Evolutionary conservation across 1,140 invertebrate genomes (phyloP), one percentile per base, ranked within the genome.

Genomic region (Anthonomus grandis): DNA sequence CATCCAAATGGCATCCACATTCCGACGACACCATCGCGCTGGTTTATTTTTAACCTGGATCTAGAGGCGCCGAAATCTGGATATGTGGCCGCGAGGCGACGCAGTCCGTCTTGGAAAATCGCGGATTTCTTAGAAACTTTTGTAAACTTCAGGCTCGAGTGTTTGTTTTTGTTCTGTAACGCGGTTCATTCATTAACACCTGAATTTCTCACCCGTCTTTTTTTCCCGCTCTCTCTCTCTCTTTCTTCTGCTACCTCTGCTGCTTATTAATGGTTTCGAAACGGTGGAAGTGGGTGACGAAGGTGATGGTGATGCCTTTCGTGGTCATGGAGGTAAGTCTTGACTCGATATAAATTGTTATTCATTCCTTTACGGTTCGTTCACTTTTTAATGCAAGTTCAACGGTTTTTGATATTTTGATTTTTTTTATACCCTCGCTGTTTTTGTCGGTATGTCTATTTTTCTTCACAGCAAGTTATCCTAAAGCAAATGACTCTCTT

Each of bases 41-140:
- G 37, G 17, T 13, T 21, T 54, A 54, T 54, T 54, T 54, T 54
- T 54, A 54, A 54, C 22, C 45, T 19, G 36, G n/a, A n/a, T n/a
- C n/a, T 9, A 9, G 37, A 45, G 51, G 51, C 51, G 51, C 51
- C 51, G 49, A 39, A 52, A 27, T 37, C 25, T 52, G 37, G 49
- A 42, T 25, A 10, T 21, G 23, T 41, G 38, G 21, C 25, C 17
- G 37, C 22, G 34, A 47, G 18, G 2, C 41, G 23, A 10, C 13
- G 24, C 31, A 23, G 21, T 42, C 24, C 23, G 21, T 12, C 38
- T 15, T 22, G 39, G 41, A 54, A 54, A 44, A 23, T 5, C 41
- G 6, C 3, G 22, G 31, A 45, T 45, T 54, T 54, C 51, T 24
- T 23, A 23, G 51, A 54, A 54, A 24, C 36, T 54, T 54, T 54